Conservation (phyloP, 2,113 vertebrate species). For the Carollia perspicillata region DNA sequence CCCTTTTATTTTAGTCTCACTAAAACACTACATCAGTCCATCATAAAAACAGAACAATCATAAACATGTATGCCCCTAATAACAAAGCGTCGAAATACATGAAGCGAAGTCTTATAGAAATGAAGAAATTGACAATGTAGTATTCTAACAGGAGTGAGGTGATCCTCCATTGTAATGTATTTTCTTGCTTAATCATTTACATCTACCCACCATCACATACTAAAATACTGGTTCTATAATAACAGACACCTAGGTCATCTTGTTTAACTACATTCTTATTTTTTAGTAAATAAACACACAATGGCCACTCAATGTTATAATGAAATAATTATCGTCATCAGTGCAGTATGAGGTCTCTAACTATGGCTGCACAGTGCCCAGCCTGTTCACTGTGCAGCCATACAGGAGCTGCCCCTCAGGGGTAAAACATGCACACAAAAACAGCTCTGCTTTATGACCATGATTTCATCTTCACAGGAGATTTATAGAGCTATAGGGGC, state of each 20-base stretch:
- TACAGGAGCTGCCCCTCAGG: not conserved
- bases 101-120: not conserved
- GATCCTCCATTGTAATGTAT: not conserved
- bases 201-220: too few species aligned
- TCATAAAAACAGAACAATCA: not conserved
- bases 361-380: not conserved
- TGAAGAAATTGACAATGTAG: not conserved
- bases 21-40: not conserved
- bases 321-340: not conserved
- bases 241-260: not conserved
- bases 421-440: not conserved
- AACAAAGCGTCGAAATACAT: not conserved
- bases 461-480: slow-evolving; percentile 14
- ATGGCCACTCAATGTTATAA: not conserved
- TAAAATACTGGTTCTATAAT: not conserved
- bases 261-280: not conserved
- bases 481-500: not conserved
- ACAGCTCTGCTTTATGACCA: not conserved
- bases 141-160: not conserved
- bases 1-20: not conserved
- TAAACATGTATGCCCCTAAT: not conserved
- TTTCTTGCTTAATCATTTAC: not conserved
- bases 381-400: not conserved
- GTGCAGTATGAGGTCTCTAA: not conserved
- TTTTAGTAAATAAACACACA: not conserved